These are phyloP conservation scores for Salvelinus alpinus DNA, from an alignment of 2,113 vertebrate species.

Conservation along the genomic window DNA sequence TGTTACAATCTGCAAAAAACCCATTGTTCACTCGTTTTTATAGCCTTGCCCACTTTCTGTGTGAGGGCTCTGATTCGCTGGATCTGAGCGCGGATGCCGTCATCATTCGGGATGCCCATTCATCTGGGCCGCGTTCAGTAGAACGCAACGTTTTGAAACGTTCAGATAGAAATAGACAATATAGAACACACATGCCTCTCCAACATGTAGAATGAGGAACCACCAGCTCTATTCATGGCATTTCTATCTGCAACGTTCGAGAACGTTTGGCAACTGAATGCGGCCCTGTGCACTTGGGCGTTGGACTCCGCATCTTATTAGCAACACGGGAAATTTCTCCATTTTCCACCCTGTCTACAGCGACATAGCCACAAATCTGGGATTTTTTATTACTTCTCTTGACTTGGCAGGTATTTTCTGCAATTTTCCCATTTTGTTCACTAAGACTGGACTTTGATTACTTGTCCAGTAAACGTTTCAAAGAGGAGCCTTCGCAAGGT, in stretches of 20 bases:
- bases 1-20: conserved; percentile 77
- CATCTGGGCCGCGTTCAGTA: conserved; percentile 68
- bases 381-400: conserved; percentile 85
- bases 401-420: conserved; percentile 69
- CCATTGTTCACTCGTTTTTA: conserved; percentile 81
- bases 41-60: conserved; percentile 79
- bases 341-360: conserved; percentile 92
- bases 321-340: conserved; percentile 93
- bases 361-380: conserved; percentile 82
- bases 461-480: conserved; percentile 75
- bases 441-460: conserved; percentile 75
- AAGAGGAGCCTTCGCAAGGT: conserved; percentile 62
- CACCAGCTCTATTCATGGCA: too few relatives aligned
- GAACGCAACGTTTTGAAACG: too few relatives aligned
- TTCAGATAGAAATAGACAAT: too few relatives aligned
- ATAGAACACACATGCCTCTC: too few relatives aligned
- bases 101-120: conserved; percentile 90
- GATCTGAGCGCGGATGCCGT: conserved; percentile 79
- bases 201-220: too few relatives aligned
- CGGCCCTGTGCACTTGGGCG: conserved; percentile 86
- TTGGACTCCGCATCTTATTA: conserved; percentile 98
- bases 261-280: too few relatives aligned
- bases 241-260: too few relatives aligned
- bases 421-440: conserved; percentile 64
- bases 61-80: conserved; percentile 82